These are phyloP conservation scores for Rallus limicola DNA, from an alignment of 2,113 vertebrate species.

Conservation along the genomic window DNA sequence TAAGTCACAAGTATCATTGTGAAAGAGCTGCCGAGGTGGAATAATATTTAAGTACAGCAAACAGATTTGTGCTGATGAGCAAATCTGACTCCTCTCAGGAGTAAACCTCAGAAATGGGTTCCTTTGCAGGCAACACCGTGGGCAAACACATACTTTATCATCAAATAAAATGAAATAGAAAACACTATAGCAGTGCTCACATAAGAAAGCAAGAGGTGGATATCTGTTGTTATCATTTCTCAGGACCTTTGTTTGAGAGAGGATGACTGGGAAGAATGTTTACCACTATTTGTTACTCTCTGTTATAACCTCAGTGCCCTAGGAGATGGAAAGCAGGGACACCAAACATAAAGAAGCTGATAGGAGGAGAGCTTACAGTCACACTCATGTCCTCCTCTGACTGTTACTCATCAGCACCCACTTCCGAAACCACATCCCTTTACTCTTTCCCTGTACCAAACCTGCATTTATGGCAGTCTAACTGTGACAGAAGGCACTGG, in stretches of 20 bases:
- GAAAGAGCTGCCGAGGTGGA: slow-evolving; percentile 35
- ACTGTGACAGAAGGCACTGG: fast-evolving
- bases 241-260: background rate
- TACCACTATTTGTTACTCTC: background rate
- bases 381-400: background rate
- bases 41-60: slow-evolving; percentile 56
- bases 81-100: slow-evolving; percentile 59
- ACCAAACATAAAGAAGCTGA: background rate
- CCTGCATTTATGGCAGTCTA: background rate
- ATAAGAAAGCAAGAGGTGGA: background rate
- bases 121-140: slow-evolving; percentile 37
- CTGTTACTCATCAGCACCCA: background rate
- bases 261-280: background rate
- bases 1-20: background rate
- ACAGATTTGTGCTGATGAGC: slow-evolving; percentile 60
- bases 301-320: background rate
- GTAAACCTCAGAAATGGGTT: slow-evolving; percentile 54
- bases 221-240: background rate
- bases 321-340: background rate
- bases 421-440: background rate
- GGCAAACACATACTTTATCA: slow-evolving; percentile 50
- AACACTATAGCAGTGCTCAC: background rate
- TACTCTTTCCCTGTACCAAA: background rate
- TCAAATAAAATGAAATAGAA: slow-evolving; percentile 62
- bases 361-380: background rate